A percentile compares a stretch with the other conserved stretches of the same genome.
phyloP scores from a whole-genome alignment of 1,140 invertebrate species.

The Halictus rubicundus region DNA sequence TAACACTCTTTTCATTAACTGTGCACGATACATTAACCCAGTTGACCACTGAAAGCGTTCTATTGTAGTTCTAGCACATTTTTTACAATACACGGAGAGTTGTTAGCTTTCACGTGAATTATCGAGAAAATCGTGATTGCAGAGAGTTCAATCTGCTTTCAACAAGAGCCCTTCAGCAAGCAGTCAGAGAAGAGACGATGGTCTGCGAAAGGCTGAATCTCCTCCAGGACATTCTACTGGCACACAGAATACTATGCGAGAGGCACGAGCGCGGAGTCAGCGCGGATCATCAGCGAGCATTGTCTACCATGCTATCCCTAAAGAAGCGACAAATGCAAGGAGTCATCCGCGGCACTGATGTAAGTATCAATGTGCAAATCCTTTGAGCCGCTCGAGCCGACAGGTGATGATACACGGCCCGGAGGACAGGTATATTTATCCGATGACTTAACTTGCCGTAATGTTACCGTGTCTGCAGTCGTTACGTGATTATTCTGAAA shows the following conservation, averaged over 20 bases:
- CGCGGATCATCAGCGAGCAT: slow-evolving; percentile 85
- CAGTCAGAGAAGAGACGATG: slow-evolving; percentile 82
- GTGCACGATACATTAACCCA: no score
- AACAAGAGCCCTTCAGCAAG: slow-evolving; percentile 79
- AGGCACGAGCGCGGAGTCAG: slow-evolving; percentile 86
- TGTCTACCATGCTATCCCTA: slow-evolving; percentile 85
- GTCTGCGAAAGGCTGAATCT: slow-evolving; percentile 84
- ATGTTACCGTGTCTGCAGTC: background rate
- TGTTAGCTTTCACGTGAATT: no score
- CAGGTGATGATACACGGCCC: slow-evolving; percentile 13
- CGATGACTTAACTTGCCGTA: slow-evolving; percentile 31
- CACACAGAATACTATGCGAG: slow-evolving; percentile 86
- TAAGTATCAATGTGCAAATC: slow-evolving; percentile 68
- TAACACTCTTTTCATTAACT: no score
- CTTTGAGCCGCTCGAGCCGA: background rate
- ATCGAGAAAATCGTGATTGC: slow-evolving; percentile 26
- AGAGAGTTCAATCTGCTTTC: slow-evolving; percentile 80
- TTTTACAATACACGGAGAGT: no score
- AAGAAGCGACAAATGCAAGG: slow-evolving; percentile 88
- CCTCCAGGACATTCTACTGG: slow-evolving; percentile 84
- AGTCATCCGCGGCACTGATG: slow-evolving; percentile 83
- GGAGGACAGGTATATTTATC: slow-evolving; percentile 28
- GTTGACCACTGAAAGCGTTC: no score
- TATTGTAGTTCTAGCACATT: no score
- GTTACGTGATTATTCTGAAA: slow-evolving; percentile 46